Evolutionary conservation across 2,797 vertebrate species (phyloP).

Genomic region (Setipinna tenuifilis): DNA sequence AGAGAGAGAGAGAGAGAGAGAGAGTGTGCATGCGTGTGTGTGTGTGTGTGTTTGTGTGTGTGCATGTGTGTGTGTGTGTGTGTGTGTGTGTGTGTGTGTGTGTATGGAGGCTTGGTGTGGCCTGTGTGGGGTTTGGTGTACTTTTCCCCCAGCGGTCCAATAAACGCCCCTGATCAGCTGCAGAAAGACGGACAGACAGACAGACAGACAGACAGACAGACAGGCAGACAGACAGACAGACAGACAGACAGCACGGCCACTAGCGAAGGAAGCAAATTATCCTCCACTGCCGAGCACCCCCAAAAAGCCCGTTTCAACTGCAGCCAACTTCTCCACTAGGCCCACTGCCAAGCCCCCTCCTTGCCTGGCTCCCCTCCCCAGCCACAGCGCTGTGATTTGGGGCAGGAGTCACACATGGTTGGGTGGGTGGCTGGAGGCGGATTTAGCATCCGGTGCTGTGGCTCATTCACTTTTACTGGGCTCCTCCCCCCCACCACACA

Average conservation of each 20-base stretch:
- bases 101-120: neutral
- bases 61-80: neutral
- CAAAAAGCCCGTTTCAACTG: constrained; percentile 65
- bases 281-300: constrained; percentile 60
- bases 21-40: too few species aligned
- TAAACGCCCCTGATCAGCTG: constrained; percentile 65
- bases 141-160: constrained; percentile 55
- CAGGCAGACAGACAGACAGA: constrained; percentile 60
- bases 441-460: constrained; percentile 53
- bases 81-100: constrained; percentile 4
- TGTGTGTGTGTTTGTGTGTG: neutral
- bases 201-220: constrained; percentile 62
- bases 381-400: constrained; percentile 60
- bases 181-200: constrained; percentile 64
- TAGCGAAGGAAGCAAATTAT: constrained; percentile 70
- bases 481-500: constrained; percentile 33
- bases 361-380: constrained; percentile 61
- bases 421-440: constrained; percentile 61
- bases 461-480: constrained; percentile 56
- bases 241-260: constrained; percentile 55
- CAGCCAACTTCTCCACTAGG: constrained; percentile 55
- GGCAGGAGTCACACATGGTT: constrained; percentile 61
- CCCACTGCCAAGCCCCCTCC: constrained; percentile 58
- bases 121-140: neutral
- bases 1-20: neutral